Percentiles rank a stretch among this genome's conserved stretches.
phyloP scores from a whole-genome alignment of 2,113 vertebrate genomes.

The Loxodonta africana region DNA sequence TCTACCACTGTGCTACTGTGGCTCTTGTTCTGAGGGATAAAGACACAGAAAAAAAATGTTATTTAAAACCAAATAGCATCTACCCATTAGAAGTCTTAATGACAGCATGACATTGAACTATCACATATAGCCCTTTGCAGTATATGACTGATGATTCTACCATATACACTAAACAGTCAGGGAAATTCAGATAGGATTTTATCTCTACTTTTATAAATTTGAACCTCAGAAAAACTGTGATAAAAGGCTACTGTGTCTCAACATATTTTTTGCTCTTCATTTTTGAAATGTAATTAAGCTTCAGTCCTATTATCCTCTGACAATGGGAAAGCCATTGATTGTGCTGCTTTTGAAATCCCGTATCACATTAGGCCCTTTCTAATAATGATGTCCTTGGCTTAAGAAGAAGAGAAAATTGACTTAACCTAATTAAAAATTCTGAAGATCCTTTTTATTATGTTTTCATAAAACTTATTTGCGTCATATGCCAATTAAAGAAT shows the following conservation, averaged over 20 bases:
- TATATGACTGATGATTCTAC: background rate
- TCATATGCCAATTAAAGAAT: slow-evolving; percentile 78
- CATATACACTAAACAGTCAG: background rate
- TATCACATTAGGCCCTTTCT: slow-evolving; percentile 68
- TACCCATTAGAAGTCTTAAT: slow-evolving; percentile 45
- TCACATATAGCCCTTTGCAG: background rate
- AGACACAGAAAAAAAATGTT: background rate
- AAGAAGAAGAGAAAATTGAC: slow-evolving; percentile 80
- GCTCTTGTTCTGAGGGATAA: background rate
- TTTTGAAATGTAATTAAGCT: slow-evolving; percentile 80
- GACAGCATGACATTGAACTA: background rate
- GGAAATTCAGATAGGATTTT: slow-evolving; percentile 56
- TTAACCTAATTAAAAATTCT: slow-evolving; percentile 81
- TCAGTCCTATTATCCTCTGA: slow-evolving; percentile 70
- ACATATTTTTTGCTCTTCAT: slow-evolving; percentile 60
- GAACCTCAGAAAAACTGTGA: slow-evolving; percentile 56
- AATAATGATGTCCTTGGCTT: slow-evolving; percentile 72
- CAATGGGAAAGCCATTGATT: slow-evolving; percentile 70
- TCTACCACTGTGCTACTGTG: too few relatives aligned
- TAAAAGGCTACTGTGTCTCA: slow-evolving; percentile 59
- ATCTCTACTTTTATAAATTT: slow-evolving; percentile 69
- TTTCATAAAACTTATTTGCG: slow-evolving; percentile 72
- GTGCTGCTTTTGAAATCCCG: slow-evolving; percentile 61
- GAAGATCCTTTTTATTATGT: slow-evolving; percentile 74
- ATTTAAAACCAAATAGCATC: slow-evolving; percentile 44